These are phyloP conservation scores for Saccostrea echinata DNA, from an alignment of 1,140 invertebrate species.

Conservation along the genomic window DNA sequence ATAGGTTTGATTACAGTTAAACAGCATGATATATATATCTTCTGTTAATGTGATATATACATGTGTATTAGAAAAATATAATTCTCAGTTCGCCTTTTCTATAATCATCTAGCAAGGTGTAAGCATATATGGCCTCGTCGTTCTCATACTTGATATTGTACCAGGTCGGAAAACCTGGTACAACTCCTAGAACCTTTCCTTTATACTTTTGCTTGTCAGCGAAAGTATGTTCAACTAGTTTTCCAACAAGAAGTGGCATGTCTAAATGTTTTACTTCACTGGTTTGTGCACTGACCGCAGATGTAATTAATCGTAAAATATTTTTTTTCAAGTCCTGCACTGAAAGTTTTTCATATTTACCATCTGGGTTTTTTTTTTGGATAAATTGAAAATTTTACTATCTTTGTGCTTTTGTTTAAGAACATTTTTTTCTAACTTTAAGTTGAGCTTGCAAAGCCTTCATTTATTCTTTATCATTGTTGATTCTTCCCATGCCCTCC, in stretches of 20 bases:
- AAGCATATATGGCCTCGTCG: constrained; percentile 41
- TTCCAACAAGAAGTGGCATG: constrained; percentile 34
- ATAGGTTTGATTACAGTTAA: too few species aligned
- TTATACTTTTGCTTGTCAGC: constrained; percentile 7
- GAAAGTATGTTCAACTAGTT: constrained; percentile 34
- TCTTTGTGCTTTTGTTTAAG: constrained; percentile 10
- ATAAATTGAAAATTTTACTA: constrained; percentile 52
- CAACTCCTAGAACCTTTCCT: constrained; percentile 41
- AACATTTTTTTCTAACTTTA: constrained; percentile 18
- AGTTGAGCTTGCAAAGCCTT: constrained; percentile 52
- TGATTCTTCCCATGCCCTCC: constrained; percentile 41
- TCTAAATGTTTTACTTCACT: constrained; percentile 31
- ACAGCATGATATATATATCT: too few species aligned
- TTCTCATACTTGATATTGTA: constrained; percentile 34
- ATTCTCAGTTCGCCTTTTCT: constrained; percentile 29
- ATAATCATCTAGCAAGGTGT: constrained; percentile 40
- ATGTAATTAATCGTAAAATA: not conserved
- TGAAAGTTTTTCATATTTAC: constrained; percentile 42
- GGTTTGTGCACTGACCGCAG: not conserved
- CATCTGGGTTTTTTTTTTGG: not conserved
- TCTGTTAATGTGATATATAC: too few species aligned
- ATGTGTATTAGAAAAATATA: not conserved
- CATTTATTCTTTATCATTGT: constrained; percentile 29
- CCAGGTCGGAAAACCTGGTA: constrained; percentile 39
- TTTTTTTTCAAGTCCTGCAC: constrained; percentile 30